Conservation (phyloP, 2,113 vertebrate species). For the Numida meleagris region DNA sequence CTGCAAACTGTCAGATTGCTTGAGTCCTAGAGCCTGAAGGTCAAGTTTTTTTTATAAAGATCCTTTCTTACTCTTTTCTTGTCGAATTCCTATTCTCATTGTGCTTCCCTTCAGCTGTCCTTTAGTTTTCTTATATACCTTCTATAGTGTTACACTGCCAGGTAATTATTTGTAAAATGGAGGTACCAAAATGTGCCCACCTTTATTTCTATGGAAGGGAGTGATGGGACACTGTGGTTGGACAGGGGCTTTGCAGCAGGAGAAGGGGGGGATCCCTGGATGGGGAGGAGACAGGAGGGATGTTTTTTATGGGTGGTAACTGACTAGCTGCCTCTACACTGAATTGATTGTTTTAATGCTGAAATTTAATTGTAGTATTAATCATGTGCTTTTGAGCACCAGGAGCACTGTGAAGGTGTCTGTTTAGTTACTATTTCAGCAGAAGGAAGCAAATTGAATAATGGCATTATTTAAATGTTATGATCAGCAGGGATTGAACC, state of each 20-base stretch:
- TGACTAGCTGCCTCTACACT: neutral
- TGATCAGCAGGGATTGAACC: neutral
- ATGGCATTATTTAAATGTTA: neutral
- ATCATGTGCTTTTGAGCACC: neutral
- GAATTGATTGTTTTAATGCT: conserved; percentile 8
- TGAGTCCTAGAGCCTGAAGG: neutral
- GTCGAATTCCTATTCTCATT: neutral
- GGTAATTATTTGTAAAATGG: neutral
- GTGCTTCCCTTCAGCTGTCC: neutral
- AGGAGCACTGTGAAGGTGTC: neutral
- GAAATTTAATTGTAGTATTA: conserved; percentile 9
- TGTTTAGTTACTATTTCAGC: neutral
- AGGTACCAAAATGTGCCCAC: neutral
- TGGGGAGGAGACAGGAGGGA: neutral
- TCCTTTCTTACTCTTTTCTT: neutral
- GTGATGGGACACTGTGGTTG: neutral
- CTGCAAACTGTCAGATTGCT: no score
- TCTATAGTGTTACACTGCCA: neutral
- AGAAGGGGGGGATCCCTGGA: neutral
- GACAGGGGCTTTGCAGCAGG: neutral
- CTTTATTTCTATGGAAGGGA: neutral
- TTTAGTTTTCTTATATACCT: neutral
- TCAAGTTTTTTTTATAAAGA: neutral
- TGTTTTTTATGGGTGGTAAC: neutral
- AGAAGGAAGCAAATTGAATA: neutral